Base-by-base conservation (phyloP, 2,113 vertebrate genomes). In the Phalacrocorax aristotelis region DNA sequence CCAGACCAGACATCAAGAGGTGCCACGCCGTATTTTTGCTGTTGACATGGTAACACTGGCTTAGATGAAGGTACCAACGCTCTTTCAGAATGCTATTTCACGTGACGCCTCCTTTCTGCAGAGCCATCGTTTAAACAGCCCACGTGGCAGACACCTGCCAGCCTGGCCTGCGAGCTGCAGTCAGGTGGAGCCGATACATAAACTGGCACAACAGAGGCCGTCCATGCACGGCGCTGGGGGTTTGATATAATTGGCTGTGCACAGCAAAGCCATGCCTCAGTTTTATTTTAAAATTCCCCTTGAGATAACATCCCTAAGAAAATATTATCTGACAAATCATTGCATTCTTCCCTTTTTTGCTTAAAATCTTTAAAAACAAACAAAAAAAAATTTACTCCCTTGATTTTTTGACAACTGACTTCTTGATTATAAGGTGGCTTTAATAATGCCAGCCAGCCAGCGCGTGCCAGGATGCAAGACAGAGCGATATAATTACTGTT, bases 1-100 rank as follows among this genome's bases (percentile, higher is more conserved):
- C n/a, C 26, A 20, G 3, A 12, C 5, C 36, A 57, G 18, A 20
- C 19, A 23, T 2, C 1, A 3, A 22, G 26, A 34, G 61, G 2
- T 17, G 14, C 36, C 23, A 11, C 9, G 38, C 38, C 38, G 38
- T 38, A 38, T 68, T 51, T 26, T 34, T 38, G 4, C 90, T 48
- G 71, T 52, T 81, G 87, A 69, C 36, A 55, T 11, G 9, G 60
- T 46, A 76, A 83, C 69, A 29, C 54, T 14, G 51, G 61, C 21
- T 5, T 5, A 4, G 74, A 21, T 16, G 52, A 27, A 46, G 34
- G 55, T 1, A 32, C 4, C 32, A 44, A 10, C 2, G 12, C 58
- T 44, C 76, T 27, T 12, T 15, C 52, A 27, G 30, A 38, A 9
- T 1, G 62, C 62, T 52, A 3, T 15, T 32, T 32, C 57, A 42